Evolutionary conservation across 2,113 vertebrate genomes (phyloP).

Genomic region (Oreochromis aureus): DNA sequence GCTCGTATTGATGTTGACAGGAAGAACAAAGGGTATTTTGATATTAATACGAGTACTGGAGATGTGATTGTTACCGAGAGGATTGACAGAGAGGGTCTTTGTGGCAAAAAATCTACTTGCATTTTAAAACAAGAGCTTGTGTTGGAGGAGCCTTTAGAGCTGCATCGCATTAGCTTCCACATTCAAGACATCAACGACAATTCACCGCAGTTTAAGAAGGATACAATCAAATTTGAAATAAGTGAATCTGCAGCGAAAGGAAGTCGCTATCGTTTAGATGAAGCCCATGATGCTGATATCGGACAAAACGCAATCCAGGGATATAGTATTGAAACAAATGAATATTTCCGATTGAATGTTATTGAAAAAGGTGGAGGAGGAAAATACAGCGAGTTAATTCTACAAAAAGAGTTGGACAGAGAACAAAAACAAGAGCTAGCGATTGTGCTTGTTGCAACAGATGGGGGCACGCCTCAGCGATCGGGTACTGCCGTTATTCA

Average conservation of each 20-base stretch:
- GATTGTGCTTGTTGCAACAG: constrained; percentile 31
- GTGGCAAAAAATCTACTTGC: neutral
- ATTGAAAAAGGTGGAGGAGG: constrained; percentile 35
- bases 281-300: constrained; percentile 70
- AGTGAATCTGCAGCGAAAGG: constrained; percentile 51
- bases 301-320: constrained; percentile 66
- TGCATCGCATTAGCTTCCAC: constrained; percentile 40
- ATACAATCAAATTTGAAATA: constrained; percentile 55
- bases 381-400: constrained; percentile 55
- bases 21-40: constrained; percentile 19
- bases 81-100: neutral
- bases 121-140: neutral
- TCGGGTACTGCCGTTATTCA: constrained; percentile 53
- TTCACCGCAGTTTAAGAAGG: constrained; percentile 32
- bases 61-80: neutral
- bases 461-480: constrained; percentile 60
- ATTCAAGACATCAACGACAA: constrained; percentile 78
- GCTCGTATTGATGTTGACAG: constrained; percentile 35
- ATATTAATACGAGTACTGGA: neutral
- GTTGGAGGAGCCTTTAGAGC: neutral
- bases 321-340: constrained; percentile 61
- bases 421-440: constrained; percentile 9
- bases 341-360: constrained; percentile 56
- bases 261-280: constrained; percentile 50
- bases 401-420: constrained; percentile 52